These are phyloP conservation scores for Melitaea cinxia DNA, from an alignment of 1,140 invertebrate genomes.

Conservation along the genomic window DNA sequence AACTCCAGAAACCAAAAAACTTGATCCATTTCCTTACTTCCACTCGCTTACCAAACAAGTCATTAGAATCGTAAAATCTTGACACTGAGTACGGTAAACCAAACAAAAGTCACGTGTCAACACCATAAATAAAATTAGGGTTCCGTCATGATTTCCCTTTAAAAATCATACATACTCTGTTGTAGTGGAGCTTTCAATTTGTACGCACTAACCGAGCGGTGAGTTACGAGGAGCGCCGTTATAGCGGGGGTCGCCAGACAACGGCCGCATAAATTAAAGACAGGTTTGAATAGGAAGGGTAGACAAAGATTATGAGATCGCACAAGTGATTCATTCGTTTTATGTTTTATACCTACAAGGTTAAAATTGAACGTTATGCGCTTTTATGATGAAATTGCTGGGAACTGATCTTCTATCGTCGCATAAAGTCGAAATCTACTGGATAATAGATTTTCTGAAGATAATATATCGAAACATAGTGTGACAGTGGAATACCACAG, in stretches of 20 bases:
- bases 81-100: constrained; percentile 12
- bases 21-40: neutral
- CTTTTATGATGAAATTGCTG: no score
- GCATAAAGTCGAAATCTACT: no score
- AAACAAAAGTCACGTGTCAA: constrained; percentile 59
- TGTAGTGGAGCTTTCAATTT: constrained; percentile 63
- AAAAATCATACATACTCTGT: constrained; percentile 48
- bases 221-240: constrained; percentile 47
- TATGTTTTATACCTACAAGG: neutral
- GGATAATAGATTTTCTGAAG: no score
- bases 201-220: constrained; percentile 54
- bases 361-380: neutral
- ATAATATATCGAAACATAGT: no score
- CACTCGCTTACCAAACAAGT: constrained; percentile 18
- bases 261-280: constrained; percentile 65
- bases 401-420: no score
- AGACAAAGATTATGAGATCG: constrained; percentile 33
- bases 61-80: constrained; percentile 12
- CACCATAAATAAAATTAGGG: constrained; percentile 69
- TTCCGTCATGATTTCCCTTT: constrained; percentile 45
- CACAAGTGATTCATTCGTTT: neutral
- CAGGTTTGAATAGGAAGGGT: constrained; percentile 47
- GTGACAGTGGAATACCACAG: no score
- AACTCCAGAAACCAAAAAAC: no score
- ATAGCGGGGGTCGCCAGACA: constrained; percentile 50